These are phyloP conservation scores for Crocallis elinguaria DNA, from an alignment of 2,888 invertebrate species.

Conservation along the genomic window DNA sequence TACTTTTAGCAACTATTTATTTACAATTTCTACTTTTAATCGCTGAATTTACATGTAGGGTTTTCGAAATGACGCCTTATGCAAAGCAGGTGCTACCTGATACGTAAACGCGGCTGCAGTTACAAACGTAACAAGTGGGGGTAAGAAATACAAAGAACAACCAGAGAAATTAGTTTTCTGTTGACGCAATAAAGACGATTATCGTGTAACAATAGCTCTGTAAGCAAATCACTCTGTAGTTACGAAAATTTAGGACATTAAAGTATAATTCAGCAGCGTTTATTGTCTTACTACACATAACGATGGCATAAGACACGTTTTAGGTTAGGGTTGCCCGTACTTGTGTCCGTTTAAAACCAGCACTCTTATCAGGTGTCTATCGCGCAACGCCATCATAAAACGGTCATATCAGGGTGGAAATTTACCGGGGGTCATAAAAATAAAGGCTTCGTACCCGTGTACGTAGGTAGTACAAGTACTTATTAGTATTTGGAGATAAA, in stretches of 20 bases:
- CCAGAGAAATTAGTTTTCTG: slow-evolving; percentile 1
- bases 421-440: slow-evolving; percentile 66
- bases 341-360: slow-evolving; percentile 50
- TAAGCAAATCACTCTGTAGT: slow-evolving; percentile 31
- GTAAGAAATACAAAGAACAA: slow-evolving; percentile 12
- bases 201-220: background rate
- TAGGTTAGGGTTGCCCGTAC: slow-evolving; percentile 46
- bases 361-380: slow-evolving; percentile 66
- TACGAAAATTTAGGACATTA: slow-evolving; percentile 45
- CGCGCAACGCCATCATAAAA: slow-evolving; percentile 75
- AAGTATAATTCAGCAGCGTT: slow-evolving; percentile 48
- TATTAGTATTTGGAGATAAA: slow-evolving; percentile 84
- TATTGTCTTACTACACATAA: slow-evolving; percentile 41
- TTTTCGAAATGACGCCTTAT: slow-evolving; percentile 81
- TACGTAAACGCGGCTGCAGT: slow-evolving; percentile 63
- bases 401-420: slow-evolving; percentile 68
- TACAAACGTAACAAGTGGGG: slow-evolving; percentile 55
- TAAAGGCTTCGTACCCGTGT: slow-evolving; percentile 63
- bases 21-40: slow-evolving; percentile 77
- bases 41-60: slow-evolving; percentile 80
- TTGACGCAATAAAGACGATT: background rate
- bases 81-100: slow-evolving; percentile 84
- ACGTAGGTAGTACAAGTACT: slow-evolving; percentile 75
- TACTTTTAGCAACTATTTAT: slow-evolving; percentile 68
- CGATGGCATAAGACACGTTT: slow-evolving; percentile 56